Conservation (phyloP, 2,113 vertebrate species). For the Brienomyrus brachyistius region DNA sequence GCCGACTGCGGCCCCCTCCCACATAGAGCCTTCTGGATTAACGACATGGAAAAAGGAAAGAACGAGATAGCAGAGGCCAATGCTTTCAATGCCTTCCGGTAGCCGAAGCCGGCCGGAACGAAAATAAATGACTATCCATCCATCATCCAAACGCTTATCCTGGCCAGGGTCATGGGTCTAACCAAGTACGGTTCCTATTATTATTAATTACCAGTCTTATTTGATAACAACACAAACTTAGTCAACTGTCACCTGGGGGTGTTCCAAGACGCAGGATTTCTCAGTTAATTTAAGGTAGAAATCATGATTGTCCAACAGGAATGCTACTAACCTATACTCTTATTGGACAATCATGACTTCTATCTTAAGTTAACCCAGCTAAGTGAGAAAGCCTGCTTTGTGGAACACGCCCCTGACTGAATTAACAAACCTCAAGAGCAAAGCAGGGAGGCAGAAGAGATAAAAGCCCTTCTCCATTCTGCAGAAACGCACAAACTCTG, state of each 20-base stretch:
- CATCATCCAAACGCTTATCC: background rate
- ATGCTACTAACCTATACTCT: background rate
- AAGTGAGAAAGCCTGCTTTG: background rate
- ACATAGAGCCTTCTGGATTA: background rate
- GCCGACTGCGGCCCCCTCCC: background rate
- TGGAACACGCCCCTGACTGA: background rate
- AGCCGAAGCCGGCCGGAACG: background rate
- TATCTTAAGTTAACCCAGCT: background rate
- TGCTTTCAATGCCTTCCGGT: background rate
- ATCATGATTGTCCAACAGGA: background rate
- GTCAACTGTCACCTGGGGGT: background rate
- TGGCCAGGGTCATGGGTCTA: background rate
- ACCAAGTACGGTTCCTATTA: background rate
- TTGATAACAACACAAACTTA: background rate
- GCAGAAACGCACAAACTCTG: background rate
- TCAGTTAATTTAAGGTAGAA: background rate
- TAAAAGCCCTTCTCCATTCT: background rate
- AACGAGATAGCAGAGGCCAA: background rate
- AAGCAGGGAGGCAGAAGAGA: background rate
- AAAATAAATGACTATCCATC: background rate
- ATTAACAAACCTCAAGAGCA: background rate
- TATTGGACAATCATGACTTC: background rate
- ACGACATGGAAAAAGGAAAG: background rate
- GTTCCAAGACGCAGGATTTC: background rate
- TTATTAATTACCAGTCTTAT: background rate